Conservation (phyloP, 1,140 invertebrate genomes). For the Rhopalosiphum maidis region DNA sequence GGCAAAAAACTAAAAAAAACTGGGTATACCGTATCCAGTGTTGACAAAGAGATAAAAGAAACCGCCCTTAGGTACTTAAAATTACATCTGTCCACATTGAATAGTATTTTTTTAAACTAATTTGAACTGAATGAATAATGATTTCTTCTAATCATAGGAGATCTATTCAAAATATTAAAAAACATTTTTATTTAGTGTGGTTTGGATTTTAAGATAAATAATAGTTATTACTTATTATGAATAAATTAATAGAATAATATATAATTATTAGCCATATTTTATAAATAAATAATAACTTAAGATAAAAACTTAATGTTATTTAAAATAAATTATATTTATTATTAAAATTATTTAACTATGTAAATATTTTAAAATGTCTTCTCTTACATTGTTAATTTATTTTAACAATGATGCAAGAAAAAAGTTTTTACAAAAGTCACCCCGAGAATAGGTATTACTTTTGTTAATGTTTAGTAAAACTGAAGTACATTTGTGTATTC, state of each 20-base stretch:
- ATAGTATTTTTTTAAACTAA: neutral
- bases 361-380: neutral
- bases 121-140: neutral
- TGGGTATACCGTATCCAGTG: neutral
- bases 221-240: neutral
- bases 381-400: neutral
- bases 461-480: neutral
- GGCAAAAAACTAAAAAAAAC: slow-evolving; percentile 1
- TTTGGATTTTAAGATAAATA: neutral
- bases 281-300: neutral
- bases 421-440: neutral
- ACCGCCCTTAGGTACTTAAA: neutral
- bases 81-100: neutral
- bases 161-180: neutral
- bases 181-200: neutral
- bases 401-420: neutral
- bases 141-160: neutral
- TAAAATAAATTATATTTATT: neutral
- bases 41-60: slow-evolving; percentile 33
- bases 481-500: neutral
- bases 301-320: neutral
- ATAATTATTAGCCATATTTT: neutral
- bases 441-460: neutral
- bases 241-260: neutral
- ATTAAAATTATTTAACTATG: neutral